Conservation (phyloP, 2,888 invertebrate genomes). For the Ceramica pisi region DNA sequence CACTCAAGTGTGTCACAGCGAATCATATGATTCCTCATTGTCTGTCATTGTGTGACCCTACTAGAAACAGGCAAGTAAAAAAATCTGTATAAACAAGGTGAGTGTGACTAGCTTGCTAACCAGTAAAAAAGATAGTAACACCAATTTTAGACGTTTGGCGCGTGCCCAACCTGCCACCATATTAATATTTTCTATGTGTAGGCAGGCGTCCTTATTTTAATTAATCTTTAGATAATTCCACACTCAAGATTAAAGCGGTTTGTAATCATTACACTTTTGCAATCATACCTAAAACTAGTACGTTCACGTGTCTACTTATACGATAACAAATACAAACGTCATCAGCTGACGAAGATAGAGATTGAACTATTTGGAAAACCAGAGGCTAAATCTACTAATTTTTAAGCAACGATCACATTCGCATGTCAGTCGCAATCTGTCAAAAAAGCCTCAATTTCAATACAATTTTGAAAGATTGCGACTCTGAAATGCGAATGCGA, state of each 20-base stretch:
- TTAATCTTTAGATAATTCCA: neutral
- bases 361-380: neutral
- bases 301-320: neutral
- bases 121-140: neutral
- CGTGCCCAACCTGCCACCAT: neutral
- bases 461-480: too few species aligned
- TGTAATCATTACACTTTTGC: slow-evolving; percentile 19
- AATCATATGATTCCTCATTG: too few species aligned
- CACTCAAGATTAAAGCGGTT: slow-evolving; percentile 3
- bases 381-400: neutral
- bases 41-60: too few species aligned
- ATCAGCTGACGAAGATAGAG: neutral
- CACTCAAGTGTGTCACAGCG: too few species aligned
- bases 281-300: neutral
- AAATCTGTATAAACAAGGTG: too few species aligned
- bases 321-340: neutral
- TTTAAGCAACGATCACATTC: too few species aligned
- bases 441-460: too few species aligned
- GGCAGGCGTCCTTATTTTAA: neutral
- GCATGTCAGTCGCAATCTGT: too few species aligned
- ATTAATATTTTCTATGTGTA: neutral
- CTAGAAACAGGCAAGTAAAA: too few species aligned
- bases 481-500: too few species aligned
- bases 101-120: too few species aligned
- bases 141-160: neutral